phyloP scores from a whole-genome alignment of 2,888 invertebrate species.

The Masnerella sp. region DNA sequence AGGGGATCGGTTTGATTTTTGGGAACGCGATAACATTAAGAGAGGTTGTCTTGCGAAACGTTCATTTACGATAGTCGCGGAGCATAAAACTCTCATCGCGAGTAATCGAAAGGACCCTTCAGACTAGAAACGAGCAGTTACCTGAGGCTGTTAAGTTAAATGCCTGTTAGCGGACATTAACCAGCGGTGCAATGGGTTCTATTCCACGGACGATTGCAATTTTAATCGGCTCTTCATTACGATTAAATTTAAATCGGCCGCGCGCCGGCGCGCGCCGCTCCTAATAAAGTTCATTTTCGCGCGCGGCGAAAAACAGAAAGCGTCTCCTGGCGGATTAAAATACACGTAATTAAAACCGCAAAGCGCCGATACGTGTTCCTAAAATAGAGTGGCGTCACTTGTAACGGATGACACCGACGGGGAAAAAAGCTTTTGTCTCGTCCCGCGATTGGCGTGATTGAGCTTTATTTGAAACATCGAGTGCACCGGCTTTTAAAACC shows the following conservation, averaged over 20 bases:
- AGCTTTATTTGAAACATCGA: constrained; percentile 71
- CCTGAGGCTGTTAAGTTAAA: constrained; percentile 77
- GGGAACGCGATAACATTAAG: constrained; percentile 36
- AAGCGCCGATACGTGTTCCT: constrained; percentile 70
- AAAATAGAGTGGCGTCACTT: constrained; percentile 70
- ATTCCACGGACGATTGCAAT: constrained; percentile 74
- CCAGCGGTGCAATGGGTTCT: constrained; percentile 67
- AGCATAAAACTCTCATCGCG: constrained; percentile 73
- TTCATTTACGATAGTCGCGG: constrained; percentile 66
- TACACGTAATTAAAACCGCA: constrained; percentile 73
- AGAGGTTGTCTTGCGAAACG: constrained; percentile 33
- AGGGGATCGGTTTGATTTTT: no score
- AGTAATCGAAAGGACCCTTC: constrained; percentile 77
- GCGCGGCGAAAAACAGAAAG: constrained; percentile 66
- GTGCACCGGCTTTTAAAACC: constrained; percentile 68
- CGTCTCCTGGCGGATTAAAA: constrained; percentile 71
- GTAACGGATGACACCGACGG: constrained; percentile 64
- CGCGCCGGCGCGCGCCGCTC: constrained; percentile 48
- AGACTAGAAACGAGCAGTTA: constrained; percentile 77
- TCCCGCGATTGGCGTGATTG: constrained; percentile 66
- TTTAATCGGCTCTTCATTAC: constrained; percentile 77
- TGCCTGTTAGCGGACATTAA: constrained; percentile 77
- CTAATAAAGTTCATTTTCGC: constrained; percentile 70
- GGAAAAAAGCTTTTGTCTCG: constrained; percentile 70
- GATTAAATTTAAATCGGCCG: constrained; percentile 76